phyloP scores from a whole-genome alignment of 1,140 invertebrate genomes.

The Brachionus angularis region DNA sequence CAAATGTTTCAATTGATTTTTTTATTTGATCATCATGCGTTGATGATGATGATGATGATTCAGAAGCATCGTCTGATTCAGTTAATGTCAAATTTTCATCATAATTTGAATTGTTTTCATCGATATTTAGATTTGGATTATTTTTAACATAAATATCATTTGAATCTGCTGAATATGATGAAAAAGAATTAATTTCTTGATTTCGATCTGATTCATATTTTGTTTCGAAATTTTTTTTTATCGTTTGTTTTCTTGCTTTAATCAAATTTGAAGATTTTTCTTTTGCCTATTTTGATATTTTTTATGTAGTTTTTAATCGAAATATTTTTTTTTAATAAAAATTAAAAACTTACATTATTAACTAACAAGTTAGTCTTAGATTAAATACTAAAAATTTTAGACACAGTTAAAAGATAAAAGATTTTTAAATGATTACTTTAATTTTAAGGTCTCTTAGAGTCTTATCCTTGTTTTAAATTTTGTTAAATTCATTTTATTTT shows the following conservation, averaged over 20 bases:
- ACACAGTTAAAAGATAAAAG: too few species aligned
- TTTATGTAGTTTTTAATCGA: too few species aligned
- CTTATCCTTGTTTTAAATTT: not conserved
- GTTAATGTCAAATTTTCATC: not conserved
- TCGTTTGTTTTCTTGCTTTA: not conserved
- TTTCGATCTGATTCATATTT: not conserved
- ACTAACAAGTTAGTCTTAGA: not conserved
- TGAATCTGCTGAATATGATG: slow-evolving; percentile 1
- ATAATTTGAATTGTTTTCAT: too few species aligned
- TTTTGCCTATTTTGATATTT: too few species aligned
- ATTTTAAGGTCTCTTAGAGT: too few species aligned
- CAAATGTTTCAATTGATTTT: not conserved
- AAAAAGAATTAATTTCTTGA: slow-evolving; percentile 10
- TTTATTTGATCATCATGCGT: not conserved
- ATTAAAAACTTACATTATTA: not conserved
- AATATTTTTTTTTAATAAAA: not conserved
- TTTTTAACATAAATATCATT: too few species aligned
- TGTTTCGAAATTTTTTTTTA: slow-evolving; percentile 18
- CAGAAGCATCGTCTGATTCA: not conserved
- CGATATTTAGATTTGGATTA: too few species aligned
- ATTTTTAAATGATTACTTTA: too few species aligned
- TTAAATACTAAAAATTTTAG: too few species aligned
- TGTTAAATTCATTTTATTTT: not conserved
- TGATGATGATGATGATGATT: not conserved
- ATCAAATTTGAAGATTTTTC: slow-evolving; percentile 26